Evolutionary conservation across 2,888 invertebrate species (phyloP).

Genomic region (Cremastinae sp.): DNA sequence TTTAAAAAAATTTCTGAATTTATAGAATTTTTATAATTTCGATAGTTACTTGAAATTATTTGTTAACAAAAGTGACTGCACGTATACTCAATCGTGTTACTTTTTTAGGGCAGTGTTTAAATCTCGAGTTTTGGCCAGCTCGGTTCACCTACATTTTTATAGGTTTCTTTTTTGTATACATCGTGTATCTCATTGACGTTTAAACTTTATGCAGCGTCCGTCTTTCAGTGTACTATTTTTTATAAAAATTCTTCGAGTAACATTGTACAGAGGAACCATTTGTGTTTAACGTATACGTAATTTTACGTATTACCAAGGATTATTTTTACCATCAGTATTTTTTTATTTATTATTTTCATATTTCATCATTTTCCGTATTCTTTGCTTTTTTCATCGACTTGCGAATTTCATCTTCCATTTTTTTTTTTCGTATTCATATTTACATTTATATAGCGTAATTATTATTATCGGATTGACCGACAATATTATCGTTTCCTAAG

Average conservation of each 20-base stretch:
- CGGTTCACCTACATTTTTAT: background rate
- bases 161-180: background rate
- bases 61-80: no score
- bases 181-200: background rate
- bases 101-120: background rate
- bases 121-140: constrained; percentile 39
- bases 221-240: background rate
- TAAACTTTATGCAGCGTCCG: background rate
- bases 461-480: constrained; percentile 1
- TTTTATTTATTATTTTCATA: no score
- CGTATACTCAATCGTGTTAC: background rate
- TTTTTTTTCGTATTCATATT: constrained; percentile 36
- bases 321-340: constrained; percentile 35
- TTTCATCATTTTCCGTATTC: constrained; percentile 16
- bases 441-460: constrained; percentile 41
- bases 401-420: background rate
- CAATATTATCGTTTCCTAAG: constrained; percentile 29
- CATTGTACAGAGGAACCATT: constrained; percentile 53
- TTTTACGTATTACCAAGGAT: constrained; percentile 20
- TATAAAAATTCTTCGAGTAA: constrained; percentile 31
- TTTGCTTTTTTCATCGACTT: constrained; percentile 5
- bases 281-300: constrained; percentile 25
- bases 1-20: no score
- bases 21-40: no score
- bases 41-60: no score